Conservation (phyloP, 2,113 vertebrate species). For the Takifugu bimaculatus region DNA sequence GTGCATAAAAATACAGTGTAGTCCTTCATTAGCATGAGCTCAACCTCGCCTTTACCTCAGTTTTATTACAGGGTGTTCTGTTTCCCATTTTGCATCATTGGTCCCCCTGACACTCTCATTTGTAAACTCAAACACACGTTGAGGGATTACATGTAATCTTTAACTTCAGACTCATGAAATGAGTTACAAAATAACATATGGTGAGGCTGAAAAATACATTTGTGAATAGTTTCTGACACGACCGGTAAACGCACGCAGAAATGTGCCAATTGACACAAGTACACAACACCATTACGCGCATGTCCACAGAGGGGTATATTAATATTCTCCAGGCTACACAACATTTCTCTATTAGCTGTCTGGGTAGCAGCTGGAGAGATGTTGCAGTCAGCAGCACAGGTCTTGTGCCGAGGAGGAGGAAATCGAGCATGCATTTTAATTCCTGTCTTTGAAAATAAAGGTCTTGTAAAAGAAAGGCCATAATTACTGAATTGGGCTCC, state of each 20-base stretch:
- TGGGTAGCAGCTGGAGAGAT: constrained; percentile 66
- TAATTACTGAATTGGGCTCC: constrained; percentile 71
- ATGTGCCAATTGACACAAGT: constrained; percentile 21
- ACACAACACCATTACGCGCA: constrained; percentile 49
- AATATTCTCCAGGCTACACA: constrained; percentile 62
- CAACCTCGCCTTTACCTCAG: constrained; percentile 7
- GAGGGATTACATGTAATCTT: constrained; percentile 45
- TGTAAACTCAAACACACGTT: constrained; percentile 31
- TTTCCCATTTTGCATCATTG: constrained; percentile 27
- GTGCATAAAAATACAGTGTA: constrained; percentile 7
- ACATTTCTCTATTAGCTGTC: constrained; percentile 62
- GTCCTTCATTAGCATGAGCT: not conserved
- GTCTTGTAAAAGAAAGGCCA: constrained; percentile 61
- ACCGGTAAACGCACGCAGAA: constrained; percentile 31
- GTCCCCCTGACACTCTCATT: constrained; percentile 20
- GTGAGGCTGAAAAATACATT: constrained; percentile 21
- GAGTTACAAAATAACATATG: constrained; percentile 27
- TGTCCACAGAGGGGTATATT: constrained; percentile 58
- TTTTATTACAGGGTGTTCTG: constrained; percentile 29
- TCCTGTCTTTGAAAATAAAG: constrained; percentile 70
- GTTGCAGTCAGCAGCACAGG: constrained; percentile 49
- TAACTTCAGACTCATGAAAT: constrained; percentile 39
- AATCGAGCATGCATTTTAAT: constrained; percentile 69
- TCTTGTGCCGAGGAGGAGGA: constrained; percentile 57
- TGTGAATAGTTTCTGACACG: constrained; percentile 36